These are phyloP conservation scores for Romanomermis culicivorax DNA, from an alignment of 2,888 invertebrate species.

Conservation along the genomic window DNA sequence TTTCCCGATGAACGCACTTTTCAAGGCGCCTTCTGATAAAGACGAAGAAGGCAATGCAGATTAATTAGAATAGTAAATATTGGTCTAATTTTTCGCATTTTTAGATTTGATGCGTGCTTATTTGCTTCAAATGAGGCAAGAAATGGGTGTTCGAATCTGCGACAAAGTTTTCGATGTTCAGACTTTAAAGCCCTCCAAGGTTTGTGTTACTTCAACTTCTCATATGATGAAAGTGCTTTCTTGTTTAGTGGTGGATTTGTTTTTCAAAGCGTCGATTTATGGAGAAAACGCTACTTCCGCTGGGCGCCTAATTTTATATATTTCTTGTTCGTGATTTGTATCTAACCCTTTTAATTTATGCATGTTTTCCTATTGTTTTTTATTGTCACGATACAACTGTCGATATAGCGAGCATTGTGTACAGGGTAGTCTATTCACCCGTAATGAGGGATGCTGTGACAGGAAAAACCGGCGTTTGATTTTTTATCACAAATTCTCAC, in stretches of 20 bases:
- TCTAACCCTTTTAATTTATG: no score
- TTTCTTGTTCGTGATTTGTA: not conserved
- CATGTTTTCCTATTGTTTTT: not conserved
- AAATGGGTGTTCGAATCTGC: conserved; percentile 69
- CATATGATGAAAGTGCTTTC: conserved; percentile 3
- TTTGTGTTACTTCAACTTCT: conserved; percentile 15
- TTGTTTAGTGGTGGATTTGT: conserved; percentile 75
- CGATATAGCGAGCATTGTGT: no score
- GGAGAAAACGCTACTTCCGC: conserved; percentile 84
- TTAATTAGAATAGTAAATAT: not conserved
- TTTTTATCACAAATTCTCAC: no score
- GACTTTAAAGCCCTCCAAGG: conserved; percentile 81
- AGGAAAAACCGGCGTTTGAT: no score
- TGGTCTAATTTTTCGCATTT: not conserved
- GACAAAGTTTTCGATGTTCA: conserved; percentile 72
- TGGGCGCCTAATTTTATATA: conserved; percentile 37
- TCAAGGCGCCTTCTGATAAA: conserved; percentile 55
- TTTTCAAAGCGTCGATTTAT: conserved; percentile 98
- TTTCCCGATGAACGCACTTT: conserved; percentile 85
- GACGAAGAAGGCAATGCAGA: conserved; percentile 50
- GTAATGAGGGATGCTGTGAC: no score
- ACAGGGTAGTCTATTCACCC: no score
- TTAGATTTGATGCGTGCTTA: conserved; percentile 74
- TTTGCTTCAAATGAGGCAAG: conserved; percentile 77
- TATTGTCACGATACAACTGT: no score